These are phyloP conservation scores for Meloidogyne exigua DNA, from an alignment of 1,140 invertebrate genomes.

Conservation along the genomic window DNA sequence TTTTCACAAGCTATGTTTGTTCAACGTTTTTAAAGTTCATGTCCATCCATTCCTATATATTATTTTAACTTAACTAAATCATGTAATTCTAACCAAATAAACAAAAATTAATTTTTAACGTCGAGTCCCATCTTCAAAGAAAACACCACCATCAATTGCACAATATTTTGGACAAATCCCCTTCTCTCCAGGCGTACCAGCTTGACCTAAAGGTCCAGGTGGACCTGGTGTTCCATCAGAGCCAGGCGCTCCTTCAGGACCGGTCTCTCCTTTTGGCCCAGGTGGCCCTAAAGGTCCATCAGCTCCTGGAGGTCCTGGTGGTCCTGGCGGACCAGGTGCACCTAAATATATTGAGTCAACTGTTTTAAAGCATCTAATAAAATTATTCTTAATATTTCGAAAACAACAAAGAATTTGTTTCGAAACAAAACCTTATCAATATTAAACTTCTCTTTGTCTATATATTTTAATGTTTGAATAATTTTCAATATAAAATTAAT, in stretches of 20 bases:
- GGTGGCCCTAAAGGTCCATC: constrained; percentile 48
- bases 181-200: constrained; percentile 55
- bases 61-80: too few relatives aligned
- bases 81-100: background rate
- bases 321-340: constrained; percentile 50
- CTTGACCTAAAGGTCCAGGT: constrained; percentile 53
- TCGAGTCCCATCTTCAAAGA: constrained; percentile 59
- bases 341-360: constrained; percentile 28
- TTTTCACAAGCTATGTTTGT: too few relatives aligned
- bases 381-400: too few relatives aligned
- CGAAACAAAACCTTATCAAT: background rate
- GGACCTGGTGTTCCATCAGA: constrained; percentile 53
- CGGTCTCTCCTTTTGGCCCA: constrained; percentile 50
- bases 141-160: constrained; percentile 57
- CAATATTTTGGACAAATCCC: constrained; percentile 60
- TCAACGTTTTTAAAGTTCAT: too few relatives aligned
- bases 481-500: too few relatives aligned
- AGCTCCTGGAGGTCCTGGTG: constrained; percentile 48
- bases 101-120: constrained; percentile 27
- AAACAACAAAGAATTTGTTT: background rate
- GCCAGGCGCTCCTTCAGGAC: constrained; percentile 57
- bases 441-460: too few relatives aligned
- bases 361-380: too few relatives aligned
- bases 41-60: too few relatives aligned
- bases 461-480: too few relatives aligned